phyloP scores from a whole-genome alignment of 2,888 invertebrate genomes.

The Eugnorisma glareosa region DNA sequence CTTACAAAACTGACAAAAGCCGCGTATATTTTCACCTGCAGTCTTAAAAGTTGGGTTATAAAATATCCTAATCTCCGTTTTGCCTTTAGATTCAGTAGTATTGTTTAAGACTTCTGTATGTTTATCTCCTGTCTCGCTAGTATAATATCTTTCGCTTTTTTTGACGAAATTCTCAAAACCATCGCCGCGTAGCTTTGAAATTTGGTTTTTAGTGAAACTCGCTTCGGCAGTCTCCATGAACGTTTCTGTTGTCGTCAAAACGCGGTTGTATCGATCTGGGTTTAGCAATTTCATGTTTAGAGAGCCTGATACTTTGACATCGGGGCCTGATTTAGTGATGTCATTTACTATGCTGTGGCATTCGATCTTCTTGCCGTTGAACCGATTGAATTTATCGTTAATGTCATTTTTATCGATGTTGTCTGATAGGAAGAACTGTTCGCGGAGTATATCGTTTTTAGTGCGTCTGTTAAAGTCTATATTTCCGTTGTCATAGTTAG shows the following conservation, averaged over 20 bases:
- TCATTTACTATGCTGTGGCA: conserved; percentile 87
- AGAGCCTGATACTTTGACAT: conserved; percentile 84
- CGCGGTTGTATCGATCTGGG: conserved; percentile 84
- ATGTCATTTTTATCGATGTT: conserved; percentile 81
- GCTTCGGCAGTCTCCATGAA: conserved; percentile 84
- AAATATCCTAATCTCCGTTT: conserved; percentile 86
- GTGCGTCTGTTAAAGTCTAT: conserved; percentile 74
- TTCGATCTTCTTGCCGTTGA: conserved; percentile 84
- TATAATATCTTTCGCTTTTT: conserved; percentile 87
- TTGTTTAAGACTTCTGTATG: conserved; percentile 81
- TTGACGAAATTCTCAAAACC: conserved; percentile 86
- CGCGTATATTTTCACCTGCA: conserved; percentile 73
- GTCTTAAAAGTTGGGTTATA: conserved; percentile 87
- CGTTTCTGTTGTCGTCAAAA: conserved; percentile 85
- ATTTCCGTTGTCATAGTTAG: conserved; percentile 64
- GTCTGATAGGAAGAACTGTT: conserved; percentile 81
- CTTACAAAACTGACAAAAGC: conserved; percentile 82
- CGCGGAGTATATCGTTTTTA: conserved; percentile 83
- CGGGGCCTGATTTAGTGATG: conserved; percentile 81
- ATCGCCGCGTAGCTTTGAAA: conserved; percentile 78
- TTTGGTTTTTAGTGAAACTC: conserved; percentile 83
- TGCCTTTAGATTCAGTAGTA: conserved; percentile 70
- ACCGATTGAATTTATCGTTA: conserved; percentile 81
- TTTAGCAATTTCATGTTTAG: conserved; percentile 86
- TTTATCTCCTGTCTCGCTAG: conserved; percentile 79